Evolutionary conservation across 1,140 invertebrate species (phyloP).

Genomic region (Anadara kagoshimensis): DNA sequence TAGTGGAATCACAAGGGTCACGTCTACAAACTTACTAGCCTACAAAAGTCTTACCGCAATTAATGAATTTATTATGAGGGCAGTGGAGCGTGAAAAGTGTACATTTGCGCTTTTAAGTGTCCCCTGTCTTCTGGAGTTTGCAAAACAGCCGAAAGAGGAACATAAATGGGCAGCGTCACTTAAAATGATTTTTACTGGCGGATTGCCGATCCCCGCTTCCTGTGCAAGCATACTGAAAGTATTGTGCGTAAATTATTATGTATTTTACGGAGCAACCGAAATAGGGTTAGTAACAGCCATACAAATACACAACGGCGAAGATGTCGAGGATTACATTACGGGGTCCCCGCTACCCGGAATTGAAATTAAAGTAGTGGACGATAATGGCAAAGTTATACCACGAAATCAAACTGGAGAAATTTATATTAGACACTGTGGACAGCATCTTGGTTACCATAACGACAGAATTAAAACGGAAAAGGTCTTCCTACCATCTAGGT

Average conservation of each 20-base stretch:
- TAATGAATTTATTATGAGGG: background rate
- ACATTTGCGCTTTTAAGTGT: background rate
- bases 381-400: background rate
- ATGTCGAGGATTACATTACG: background rate
- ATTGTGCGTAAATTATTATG: background rate
- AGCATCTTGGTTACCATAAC: conserved; percentile 2
- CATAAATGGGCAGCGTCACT: background rate
- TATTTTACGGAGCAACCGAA: conserved; percentile 6
- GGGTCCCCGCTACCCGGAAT: conserved; percentile 2
- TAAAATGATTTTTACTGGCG: background rate
- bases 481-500: background rate
- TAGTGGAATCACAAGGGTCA: background rate
- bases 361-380: conserved; percentile 8
- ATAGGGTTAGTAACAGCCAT: background rate
- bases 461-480: background rate
- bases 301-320: background rate
- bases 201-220: background rate
- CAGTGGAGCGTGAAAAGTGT: background rate
- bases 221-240: background rate
- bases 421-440: background rate
- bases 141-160: background rate
- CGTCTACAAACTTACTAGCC: background rate
- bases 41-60: background rate
- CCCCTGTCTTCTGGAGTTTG: background rate
- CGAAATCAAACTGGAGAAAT: conserved; percentile 3